Base-by-base conservation (phyloP, 1,140 invertebrate genomes). In the Psilanteris sp. region DNA sequence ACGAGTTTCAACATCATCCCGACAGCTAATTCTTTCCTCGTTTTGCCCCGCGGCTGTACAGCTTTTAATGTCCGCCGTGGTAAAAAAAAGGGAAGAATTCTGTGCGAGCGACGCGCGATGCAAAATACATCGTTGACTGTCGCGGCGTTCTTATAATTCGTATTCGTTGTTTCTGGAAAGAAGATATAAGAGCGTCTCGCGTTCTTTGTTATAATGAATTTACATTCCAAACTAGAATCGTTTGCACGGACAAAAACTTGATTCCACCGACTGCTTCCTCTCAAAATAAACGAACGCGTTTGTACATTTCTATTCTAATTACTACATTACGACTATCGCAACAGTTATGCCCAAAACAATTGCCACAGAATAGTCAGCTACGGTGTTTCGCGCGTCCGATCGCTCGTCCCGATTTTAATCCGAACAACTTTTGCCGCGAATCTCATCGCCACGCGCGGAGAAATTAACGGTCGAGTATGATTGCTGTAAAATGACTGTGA, bases 121-220 rank as follows among this genome's bases (percentile, higher is more conserved):
- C 36, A 61, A 71, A 77, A 77, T 64, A 43, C 46, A 55, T 52
- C 66, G 50, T 66, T 39, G 64, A 70, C 55, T 55, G 61, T 62
- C 37, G 54, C 54, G 32, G 46, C 48, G 37, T 55, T 46, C 74
- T 71, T 77, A 67, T n/a, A n/a, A 71, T 62, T 72, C 36, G 57
- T 72, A 77, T 77, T 77, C 74, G 74, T 77, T 77, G 74, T 72
- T 77, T 68, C 34, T 57, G 64, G 64, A 59, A 70, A 76, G 43
- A 62, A 75, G 55, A 75, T 46, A n/a, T n/a, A n/a, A 67, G 71
- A 75, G 62, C 22, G 15, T 62, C 16, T 75, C 54, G 54, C 31
- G 36, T 61, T 55, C 46, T 27, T 73, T n/a, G n/a, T n/a, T 10
- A 50, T 66, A 55, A 55, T 41, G 29, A 46, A 75, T 67, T 75